Conservation (phyloP, 2,888 invertebrate species). For the Danaus chrysippus region DNA sequence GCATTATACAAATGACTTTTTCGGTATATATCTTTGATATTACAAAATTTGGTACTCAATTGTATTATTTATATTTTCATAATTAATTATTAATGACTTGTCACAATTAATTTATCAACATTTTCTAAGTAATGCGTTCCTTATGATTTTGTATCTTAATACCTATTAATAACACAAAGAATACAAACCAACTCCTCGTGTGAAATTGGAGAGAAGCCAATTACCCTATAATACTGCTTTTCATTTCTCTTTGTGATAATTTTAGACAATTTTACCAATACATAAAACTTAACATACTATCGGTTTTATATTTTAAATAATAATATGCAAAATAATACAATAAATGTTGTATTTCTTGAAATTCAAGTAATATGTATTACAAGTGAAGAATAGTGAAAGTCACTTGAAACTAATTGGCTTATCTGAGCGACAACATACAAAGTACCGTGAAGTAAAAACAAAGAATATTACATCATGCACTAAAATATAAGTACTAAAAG, state of each 20-base stretch:
- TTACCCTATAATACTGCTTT: slow-evolving; percentile 4
- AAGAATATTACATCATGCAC: background rate
- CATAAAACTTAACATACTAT: background rate
- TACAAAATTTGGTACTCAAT: no score
- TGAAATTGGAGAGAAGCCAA: slow-evolving; percentile 27
- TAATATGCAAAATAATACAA: background rate
- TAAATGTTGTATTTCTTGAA: background rate
- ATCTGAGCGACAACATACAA: slow-evolving; percentile 9
- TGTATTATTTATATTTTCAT: no score
- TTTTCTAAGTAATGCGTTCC: slow-evolving; percentile 6
- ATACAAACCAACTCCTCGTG: slow-evolving; percentile 18
- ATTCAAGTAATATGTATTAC: background rate
- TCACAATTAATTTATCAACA: no score
- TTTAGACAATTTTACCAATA: slow-evolving; percentile 9
- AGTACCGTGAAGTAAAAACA: background rate
- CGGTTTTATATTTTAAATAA: no score
- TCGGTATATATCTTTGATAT: no score
- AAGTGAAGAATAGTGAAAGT: background rate
- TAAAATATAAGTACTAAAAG: background rate
- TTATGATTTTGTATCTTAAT: slow-evolving; percentile 12
- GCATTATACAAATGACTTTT: no score
- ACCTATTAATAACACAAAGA: slow-evolving; percentile 22
- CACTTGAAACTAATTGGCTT: slow-evolving; percentile 18
- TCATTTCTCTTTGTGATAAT: slow-evolving; percentile 26
- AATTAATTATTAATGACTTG: no score